phyloP scores from a whole-genome alignment of 53 echinoderm and acorn worm species.

The Astropecten irregularis region DNA sequence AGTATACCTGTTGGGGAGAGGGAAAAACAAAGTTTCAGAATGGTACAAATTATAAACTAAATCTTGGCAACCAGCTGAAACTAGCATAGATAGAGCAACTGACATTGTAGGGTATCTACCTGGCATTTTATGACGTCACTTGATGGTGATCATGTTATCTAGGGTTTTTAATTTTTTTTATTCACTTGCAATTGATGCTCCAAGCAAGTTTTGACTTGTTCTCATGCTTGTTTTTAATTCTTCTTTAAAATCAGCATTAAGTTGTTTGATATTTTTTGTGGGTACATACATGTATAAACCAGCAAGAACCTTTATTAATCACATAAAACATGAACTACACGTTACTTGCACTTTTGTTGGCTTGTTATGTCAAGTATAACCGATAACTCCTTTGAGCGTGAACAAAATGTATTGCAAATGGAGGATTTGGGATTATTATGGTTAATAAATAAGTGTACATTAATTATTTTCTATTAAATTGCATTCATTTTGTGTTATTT shows the following conservation, averaged over 20 bases:
- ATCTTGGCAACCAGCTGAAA: constrained; percentile 19
- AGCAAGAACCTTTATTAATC: constrained; percentile 1
- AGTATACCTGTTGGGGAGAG: not conserved
- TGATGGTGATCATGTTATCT: not conserved
- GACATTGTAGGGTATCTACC: not conserved
- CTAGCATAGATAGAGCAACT: not conserved
- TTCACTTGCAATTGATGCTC: constrained; percentile 24
- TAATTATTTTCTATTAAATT: not conserved
- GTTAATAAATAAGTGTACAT: constrained; percentile 18
- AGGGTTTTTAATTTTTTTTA: constrained; percentile 6
- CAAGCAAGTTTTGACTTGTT: constrained; percentile 11
- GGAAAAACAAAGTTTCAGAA: constrained; percentile 22
- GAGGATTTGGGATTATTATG: constrained; percentile 7
- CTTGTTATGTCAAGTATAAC: constrained; percentile 13
- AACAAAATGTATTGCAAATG: constrained; percentile 15
- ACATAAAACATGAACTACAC: not conserved
- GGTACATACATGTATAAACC: no score
- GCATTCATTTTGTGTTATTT: constrained; percentile 17
- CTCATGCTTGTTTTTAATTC: not conserved
- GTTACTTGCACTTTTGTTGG: constrained; percentile 1
- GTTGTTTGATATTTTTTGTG: no score
- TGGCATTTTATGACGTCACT: not conserved
- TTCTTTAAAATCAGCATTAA: no score
- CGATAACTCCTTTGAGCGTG: no score
- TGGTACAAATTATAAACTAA: constrained; percentile 14